Base-by-base conservation (phyloP, 2,888 invertebrate species). In the Lymantria monacha region DNA sequence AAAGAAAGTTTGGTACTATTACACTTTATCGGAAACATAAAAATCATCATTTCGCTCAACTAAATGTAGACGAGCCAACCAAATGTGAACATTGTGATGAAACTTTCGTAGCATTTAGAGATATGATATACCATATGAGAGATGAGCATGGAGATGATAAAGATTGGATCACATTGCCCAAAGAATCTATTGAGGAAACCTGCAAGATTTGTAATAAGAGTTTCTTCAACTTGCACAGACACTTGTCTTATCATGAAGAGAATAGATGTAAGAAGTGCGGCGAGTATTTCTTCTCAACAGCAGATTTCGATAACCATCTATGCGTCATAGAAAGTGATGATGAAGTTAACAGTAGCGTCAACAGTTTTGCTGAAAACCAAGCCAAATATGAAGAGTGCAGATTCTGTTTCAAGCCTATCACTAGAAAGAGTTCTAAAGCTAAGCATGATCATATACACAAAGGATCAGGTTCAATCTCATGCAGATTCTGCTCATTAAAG, bases 71-170 rank as follows among this genome's bases (percentile, higher is more conserved):
- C 48, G 90, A 85, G 55, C 92, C 83, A 30, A 84, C 76, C 9
- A 89, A 82, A 62, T 92, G 82, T 73, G 92, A 87, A 71, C 91
- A 85, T 70, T 92, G 92, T 72, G 92, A 92, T 62, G 91, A 93
- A 58, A 92, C 88, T 0, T 93, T 93, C 55, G 85, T 92, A 14
- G 87, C 91, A 14, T 91, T 92, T 74, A 82, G 85, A 60, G 92
- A 90, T 56, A 92, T 86, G 87, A 92, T 88, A 63, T 83, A 82
- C 64, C 92, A 84, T 77, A 91, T 90, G 88, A 75, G 81, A 33
- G 91, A 91, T 40, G 85, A 60, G 0, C 91, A 92, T 60, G 83
- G 79, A 3, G 89, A 89, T 54, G 79, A 89, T 48, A 89, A 88
- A 51, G 92, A 92, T 46, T 92, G 92, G 91, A 69, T 89, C 51